Percentiles rank a stretch among this genome's conserved stretches.
Conservation (phyloP, 2,888 invertebrate species). For the Microchrysa polita region DNA sequence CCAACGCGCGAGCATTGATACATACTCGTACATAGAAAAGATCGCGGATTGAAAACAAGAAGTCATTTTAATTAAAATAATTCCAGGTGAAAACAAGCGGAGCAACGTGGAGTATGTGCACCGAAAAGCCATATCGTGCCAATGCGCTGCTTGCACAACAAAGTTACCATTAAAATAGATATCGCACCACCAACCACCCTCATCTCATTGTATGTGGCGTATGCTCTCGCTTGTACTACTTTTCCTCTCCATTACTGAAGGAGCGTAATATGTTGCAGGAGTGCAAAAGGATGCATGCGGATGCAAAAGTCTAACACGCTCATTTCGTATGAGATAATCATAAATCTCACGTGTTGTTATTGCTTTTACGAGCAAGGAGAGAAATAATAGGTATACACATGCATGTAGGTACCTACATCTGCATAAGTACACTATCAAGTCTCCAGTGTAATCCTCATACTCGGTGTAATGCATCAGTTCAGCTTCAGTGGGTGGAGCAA, state of each 20-base stretch:
- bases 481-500: not conserved
- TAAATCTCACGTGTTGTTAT: slow-evolving; percentile 40
- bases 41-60: slow-evolving; percentile 34
- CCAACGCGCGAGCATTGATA: not conserved
- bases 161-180: slow-evolving; percentile 24
- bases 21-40: too few species aligned
- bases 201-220: too few species aligned
- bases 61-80: slow-evolving; percentile 45
- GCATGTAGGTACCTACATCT: slow-evolving; percentile 7
- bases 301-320: slow-evolving; percentile 33
- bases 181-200: not conserved
- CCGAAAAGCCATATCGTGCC: not conserved
- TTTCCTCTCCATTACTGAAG: slow-evolving; percentile 28
- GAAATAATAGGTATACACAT: slow-evolving; percentile 39
- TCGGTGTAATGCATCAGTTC: slow-evolving; percentile 31
- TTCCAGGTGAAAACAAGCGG: slow-evolving; percentile 39
- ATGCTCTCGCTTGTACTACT: not conserved
- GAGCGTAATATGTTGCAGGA: slow-evolving; percentile 24
- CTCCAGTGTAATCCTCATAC: not conserved
- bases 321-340: slow-evolving; percentile 43
- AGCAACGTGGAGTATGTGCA: not conserved
- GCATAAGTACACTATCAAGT: slow-evolving; percentile 15
- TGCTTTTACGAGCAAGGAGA: slow-evolving; percentile 18
- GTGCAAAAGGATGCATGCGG: slow-evolving; percentile 17
- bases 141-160: not conserved